Evolutionary conservation across 1,140 invertebrate species (phyloP).

Genomic region (Patella vulgata): DNA sequence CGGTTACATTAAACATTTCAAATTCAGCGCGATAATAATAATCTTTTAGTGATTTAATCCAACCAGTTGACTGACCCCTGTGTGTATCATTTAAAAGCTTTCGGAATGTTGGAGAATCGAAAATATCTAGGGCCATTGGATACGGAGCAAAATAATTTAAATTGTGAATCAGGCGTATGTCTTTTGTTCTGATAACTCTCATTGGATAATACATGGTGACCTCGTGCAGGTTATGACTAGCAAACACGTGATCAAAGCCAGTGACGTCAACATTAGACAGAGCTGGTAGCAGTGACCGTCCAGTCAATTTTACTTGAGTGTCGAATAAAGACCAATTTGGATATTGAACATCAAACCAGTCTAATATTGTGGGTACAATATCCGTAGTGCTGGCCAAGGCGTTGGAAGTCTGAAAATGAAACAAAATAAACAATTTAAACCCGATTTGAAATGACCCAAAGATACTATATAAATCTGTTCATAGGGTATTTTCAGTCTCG

Average conservation of each 20-base stretch:
- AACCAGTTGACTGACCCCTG: constrained; percentile 73
- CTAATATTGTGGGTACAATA: constrained; percentile 82
- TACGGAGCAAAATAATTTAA: constrained; percentile 84
- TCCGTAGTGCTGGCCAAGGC: constrained; percentile 83
- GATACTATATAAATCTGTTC: no score
- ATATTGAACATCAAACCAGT: constrained; percentile 78
- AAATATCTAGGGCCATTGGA: constrained; percentile 92
- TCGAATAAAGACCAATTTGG: constrained; percentile 58
- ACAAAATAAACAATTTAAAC: no score
- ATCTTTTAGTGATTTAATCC: constrained; percentile 81
- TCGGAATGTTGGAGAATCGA: constrained; percentile 84
- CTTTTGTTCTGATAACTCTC: constrained; percentile 81
- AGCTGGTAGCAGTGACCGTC: constrained; percentile 81
- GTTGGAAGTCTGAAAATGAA: constrained; percentile 64
- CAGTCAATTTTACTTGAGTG: constrained; percentile 69
- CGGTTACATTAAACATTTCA: constrained; percentile 85
- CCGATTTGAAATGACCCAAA: no score
- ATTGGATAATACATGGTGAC: constrained; percentile 94
- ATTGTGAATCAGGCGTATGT: constrained; percentile 89
- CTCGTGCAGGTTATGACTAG: constrained; percentile 89
- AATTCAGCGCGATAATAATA: constrained; percentile 88
- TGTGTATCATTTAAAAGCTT: constrained; percentile 83
- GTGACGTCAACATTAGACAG: constrained; percentile 59
- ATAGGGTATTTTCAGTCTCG: no score
- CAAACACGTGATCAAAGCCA: constrained; percentile 72